Base-by-base conservation (phyloP, 2,888 invertebrate genomes). In the Bombylius discolor region DNA sequence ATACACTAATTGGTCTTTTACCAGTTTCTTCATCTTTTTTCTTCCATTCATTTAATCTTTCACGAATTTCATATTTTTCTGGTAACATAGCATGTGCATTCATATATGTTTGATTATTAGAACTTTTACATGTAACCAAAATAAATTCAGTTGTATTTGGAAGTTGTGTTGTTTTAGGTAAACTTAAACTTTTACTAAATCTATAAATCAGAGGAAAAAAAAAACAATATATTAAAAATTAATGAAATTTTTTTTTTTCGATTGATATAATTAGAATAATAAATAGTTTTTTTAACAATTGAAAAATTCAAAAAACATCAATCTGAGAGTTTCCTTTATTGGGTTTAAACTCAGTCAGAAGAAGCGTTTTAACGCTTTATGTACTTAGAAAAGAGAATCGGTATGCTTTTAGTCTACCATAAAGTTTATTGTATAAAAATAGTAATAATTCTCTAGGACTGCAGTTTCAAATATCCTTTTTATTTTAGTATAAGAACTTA, bases 1-100 rank as follows among this genome's bases (percentile, higher is more conserved):
- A 71, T 0, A 94, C 82, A 67, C 84, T 87, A 23, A 83, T 71
- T 47, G 74, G 75, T 31, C 68, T 64, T 13, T 58, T 74, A 75
- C 59, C 72, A 72, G 4, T 56, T 50, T 61, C 63, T 4, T 56
- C 49, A 33, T 62, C 62, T 5, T 58, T 57, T 1, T 58, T 47
- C 5, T 63, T 60, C 69, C 68, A 69, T 4, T 67, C 60, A 61
- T 66, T 53, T 45, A 73, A 62, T 64, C 78, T 68, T 61, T 78
- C 71, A 61, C 78, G 70, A 55, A 83, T 69, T 60, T 75, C 71
- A 62, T 75, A 62, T 58, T 77, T 69, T 66, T 81, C 68, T 64
- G 77, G 72, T 67, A 83, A 69, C 46, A 79, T 74, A 2, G 79
- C 71, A 66, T 83, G 83, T 1, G 80, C 77, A 62, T 75, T 68